Evolutionary conservation across 2,113 vertebrate genomes (phyloP).

Genomic region (Tenrec ecaudatus): DNA sequence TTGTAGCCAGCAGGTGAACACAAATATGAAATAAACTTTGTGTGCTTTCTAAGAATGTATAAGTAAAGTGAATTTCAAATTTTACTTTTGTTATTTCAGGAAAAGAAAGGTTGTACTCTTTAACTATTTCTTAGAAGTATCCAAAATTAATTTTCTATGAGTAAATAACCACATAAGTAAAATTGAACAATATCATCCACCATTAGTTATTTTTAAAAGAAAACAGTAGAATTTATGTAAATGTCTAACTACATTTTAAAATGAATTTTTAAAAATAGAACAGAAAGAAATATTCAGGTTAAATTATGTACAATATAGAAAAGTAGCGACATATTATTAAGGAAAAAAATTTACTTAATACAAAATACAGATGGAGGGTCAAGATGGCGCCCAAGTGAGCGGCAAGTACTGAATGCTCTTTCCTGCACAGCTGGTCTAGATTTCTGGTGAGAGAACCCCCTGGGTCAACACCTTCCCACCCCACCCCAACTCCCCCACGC

Average conservation of each 20-base stretch:
- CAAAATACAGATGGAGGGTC: too few species aligned
- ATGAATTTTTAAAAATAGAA: neutral
- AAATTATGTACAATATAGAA: neutral
- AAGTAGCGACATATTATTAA: conserved; percentile 14
- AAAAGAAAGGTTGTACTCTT: neutral
- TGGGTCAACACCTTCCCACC: too few species aligned
- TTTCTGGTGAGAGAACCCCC: too few species aligned
- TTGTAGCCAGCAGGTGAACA: neutral
- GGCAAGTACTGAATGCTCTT: too few species aligned
- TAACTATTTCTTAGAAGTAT: neutral
- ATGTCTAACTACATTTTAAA: neutral
- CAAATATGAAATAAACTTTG: neutral
- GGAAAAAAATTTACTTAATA: neutral
- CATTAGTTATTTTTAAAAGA: too few species aligned
- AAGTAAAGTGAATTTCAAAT: conserved; percentile 22
- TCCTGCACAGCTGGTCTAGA: too few species aligned
- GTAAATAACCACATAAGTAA: neutral
- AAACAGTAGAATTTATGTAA: neutral
- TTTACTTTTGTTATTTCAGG: conserved; percentile 1
- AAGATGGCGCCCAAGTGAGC: too few species aligned
- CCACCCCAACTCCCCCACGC: too few species aligned
- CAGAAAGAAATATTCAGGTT: neutral
- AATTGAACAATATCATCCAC: neutral
- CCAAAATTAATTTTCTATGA: neutral
- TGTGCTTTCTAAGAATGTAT: neutral